Evolutionary conservation across 2,797 vertebrate species (phyloP).

Genomic region (Sebastes nivosus): DNA sequence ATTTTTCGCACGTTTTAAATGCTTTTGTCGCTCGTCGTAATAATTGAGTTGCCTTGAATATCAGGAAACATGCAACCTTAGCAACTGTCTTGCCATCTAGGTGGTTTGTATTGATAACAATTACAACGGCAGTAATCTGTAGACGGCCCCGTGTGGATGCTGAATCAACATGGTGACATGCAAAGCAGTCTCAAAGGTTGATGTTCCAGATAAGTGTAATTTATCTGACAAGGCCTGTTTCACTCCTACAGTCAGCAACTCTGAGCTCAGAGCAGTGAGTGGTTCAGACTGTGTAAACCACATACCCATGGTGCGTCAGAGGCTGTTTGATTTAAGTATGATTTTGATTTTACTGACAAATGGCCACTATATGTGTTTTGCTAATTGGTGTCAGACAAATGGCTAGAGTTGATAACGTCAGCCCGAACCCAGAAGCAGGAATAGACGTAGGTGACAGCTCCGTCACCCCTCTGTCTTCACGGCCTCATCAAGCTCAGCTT

Average conservation of each 20-base stretch:
- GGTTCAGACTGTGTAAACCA: neutral
- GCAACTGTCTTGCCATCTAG: neutral
- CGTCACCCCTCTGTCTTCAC: conserved; percentile 20
- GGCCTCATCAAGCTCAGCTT: conserved; percentile 7
- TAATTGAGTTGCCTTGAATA: neutral
- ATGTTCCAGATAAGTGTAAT: conserved; percentile 64
- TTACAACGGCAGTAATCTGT: conserved; percentile 37
- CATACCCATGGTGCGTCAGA: too few species aligned
- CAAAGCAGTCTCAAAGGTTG: conserved; percentile 76
- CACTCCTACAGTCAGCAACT: conserved; percentile 39
- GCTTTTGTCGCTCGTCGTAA: neutral
- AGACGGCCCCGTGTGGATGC: conserved; percentile 18
- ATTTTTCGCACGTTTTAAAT: too few species aligned
- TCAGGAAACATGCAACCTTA: conserved; percentile 27
- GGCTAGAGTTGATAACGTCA: neutral
- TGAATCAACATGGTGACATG: conserved; percentile 44
- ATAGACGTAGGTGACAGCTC: neutral
- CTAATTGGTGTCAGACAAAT: conserved; percentile 32
- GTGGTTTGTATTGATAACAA: conserved; percentile 56
- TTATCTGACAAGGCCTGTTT: conserved; percentile 30
- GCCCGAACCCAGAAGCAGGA: neutral
- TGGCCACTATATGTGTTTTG: neutral
- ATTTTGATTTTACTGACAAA: too few species aligned
- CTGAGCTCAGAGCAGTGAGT: conserved; percentile 18
- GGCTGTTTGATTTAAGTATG: too few species aligned